Evolutionary conservation across 2,888 invertebrate genomes (phyloP), one percentile per base, ranked within the genome.

Genomic region (Hybos culiciformis): DNA sequence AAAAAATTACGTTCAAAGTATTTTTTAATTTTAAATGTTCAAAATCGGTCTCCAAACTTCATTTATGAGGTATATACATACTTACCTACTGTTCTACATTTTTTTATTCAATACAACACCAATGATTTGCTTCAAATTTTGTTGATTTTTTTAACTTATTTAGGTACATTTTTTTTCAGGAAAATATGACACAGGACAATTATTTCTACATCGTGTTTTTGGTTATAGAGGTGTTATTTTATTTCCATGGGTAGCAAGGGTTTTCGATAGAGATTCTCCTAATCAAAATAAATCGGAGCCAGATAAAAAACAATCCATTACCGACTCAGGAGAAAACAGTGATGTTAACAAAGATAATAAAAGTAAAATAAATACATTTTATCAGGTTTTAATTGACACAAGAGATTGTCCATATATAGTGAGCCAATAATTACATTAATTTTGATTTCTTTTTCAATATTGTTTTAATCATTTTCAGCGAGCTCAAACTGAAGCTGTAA

Each of bases 401-500:
- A 74, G 96, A 59, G 97, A 98, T 71, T 93, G 92, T 59, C 92
- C 94, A 7, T 90, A 83, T 64, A 94, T 97, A 41, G 64, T 64
- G 48, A 53, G 60, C 33, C 23, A 44, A 6, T 6, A 12, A 31
- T 8, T 4, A 6, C 2, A 18, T 31, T 36, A 14, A 1, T 21
- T 33, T 32, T 17, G 6, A 12, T 37, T 17, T 4, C 31, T 2
- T 34, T 5, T 34, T n/a, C 24, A 32, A 9, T 32, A 37, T 31
- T 37, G 23, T 39, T n/a, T 41, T 43, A 26, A 31, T 24, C 2
- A 21, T 17, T 51, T 52, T 17, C 38, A 66, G 93, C 77, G 94
- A 56, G 93, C 96, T n/a, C 96, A 94, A 69, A 91, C 94, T 4
- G 94, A 96, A 70, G 91, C 94, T 5, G 96, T 96, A 2, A 96